Base-by-base conservation (phyloP, 2,797 vertebrate genomes). In the Gymnoscopelus microlampas region DNA sequence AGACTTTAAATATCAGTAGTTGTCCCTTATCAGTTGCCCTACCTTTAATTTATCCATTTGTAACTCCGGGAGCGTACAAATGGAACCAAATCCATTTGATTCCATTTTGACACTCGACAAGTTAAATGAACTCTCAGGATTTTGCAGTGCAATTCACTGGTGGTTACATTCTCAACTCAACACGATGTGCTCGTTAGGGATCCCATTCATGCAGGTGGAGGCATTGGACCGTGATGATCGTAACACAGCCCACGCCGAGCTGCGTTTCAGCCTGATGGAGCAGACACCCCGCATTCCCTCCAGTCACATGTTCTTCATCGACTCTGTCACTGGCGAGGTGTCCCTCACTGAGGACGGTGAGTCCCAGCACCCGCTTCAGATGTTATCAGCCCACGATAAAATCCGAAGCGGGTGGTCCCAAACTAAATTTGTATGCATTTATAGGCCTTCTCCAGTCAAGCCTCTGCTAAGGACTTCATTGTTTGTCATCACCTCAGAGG, bases 331-430 rank as follows among this genome's bases (percentile, higher is more conserved):
- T 1, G 86, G 92, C 59, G 87, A 92, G 73, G 90, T 95, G 82
- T 94, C 94, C 55, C 94, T 96, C 57, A 94, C 93, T 10, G 93
- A 89, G 23, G 85, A 94, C 79, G 92, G 96, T 95, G 83, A 94
- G 90, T 77, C 60, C 32, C 19, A 19, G 19, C 19, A 19, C 23
- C 11, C 7, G 19, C 26, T 0, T 44, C 29, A 19, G 19, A 19
- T 19, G 19, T 19, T 19, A 19, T 19, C 19, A 19, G 19, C 19
- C 19, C 19, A 19, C 19, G 19, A 19, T 19, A 19, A 19, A 1
- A 19, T 19, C 19, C 19, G 19, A 19, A 19, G 19, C 19, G 19
- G 19, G 19, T 19, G 19, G 19, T 19, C 19, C 32, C 32, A 6
- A 35, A 35, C 32, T 35, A 5, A 5, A 35, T 35, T 6, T 5